Conservation (phyloP, 2,113 vertebrate species). For the Antennarius striatus region DNA sequence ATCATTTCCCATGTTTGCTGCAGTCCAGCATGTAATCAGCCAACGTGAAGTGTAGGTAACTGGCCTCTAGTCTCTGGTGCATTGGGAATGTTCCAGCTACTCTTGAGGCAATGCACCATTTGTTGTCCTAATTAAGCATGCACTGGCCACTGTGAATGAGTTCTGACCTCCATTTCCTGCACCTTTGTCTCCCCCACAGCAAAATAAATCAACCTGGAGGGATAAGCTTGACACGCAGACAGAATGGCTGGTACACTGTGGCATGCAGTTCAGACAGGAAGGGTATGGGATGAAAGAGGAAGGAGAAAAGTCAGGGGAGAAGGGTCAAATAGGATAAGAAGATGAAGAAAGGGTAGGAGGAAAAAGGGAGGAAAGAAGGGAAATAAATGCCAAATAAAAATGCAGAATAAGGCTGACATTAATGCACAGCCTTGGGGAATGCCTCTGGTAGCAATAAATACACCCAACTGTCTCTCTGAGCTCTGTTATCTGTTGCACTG, state of each 20-base stretch:
- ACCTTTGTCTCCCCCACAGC: constrained; percentile 47
- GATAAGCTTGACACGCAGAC: constrained; percentile 26
- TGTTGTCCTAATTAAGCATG: constrained; percentile 81
- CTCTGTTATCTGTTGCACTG: constrained; percentile 47
- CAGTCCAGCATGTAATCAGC: constrained; percentile 47
- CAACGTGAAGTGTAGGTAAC: constrained; percentile 45
- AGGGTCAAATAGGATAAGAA: neutral
- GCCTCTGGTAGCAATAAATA: constrained; percentile 60
- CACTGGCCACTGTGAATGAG: constrained; percentile 77
- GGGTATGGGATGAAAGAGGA: neutral
- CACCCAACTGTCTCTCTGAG: constrained; percentile 51
- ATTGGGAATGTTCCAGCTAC: constrained; percentile 61
- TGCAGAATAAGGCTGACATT: constrained; percentile 47
- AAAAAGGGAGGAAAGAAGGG: constrained; percentile 1
- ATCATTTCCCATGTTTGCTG: constrained; percentile 36
- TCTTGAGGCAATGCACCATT: constrained; percentile 73
- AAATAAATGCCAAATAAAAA: constrained; percentile 28
- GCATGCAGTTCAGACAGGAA: constrained; percentile 34
- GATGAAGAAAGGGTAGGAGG: neutral
- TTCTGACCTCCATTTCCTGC: constrained; percentile 74
- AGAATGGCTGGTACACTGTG: constrained; percentile 30
- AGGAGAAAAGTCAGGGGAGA: neutral
- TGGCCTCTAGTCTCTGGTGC: constrained; percentile 52
- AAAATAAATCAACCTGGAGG: constrained; percentile 63
- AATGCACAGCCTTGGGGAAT: constrained; percentile 52